These are phyloP conservation scores for Gymnobelideus leadbeateri DNA, from an alignment of 2,113 vertebrate genomes.

Conservation along the genomic window DNA sequence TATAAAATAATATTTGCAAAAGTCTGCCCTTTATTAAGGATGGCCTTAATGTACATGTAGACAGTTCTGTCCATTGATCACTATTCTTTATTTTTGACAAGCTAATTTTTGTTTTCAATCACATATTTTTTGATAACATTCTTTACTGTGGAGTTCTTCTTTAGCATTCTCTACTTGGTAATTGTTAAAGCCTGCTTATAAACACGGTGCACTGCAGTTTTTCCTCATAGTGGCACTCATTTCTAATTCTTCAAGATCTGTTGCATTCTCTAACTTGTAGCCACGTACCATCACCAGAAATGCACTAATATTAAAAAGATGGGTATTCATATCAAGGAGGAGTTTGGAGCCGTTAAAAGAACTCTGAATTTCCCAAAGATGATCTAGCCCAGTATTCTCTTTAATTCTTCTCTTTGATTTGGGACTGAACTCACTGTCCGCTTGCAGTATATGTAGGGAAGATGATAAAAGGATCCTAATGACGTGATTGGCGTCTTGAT, in stretches of 20 bases:
- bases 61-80: neutral
- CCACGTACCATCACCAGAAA: neutral
- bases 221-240: neutral
- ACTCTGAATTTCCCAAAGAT: neutral
- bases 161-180: neutral
- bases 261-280: neutral
- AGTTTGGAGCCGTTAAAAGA: neutral
- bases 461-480: neutral
- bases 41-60: neutral
- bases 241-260: neutral
- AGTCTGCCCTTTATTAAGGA: neutral
- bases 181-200: neutral
- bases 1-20: neutral
- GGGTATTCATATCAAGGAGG: neutral
- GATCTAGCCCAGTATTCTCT: neutral
- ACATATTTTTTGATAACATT: neutral
- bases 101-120: neutral
- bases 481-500: neutral
- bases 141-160: neutral
- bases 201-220: no score
- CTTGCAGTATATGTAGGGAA: neutral
- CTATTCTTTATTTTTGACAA: neutral
- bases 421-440: neutral
- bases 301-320: neutral
- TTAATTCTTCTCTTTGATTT: neutral